These are phyloP conservation scores for Catocala fraxini DNA, from an alignment of 2,888 invertebrate genomes.

Conservation along the genomic window DNA sequence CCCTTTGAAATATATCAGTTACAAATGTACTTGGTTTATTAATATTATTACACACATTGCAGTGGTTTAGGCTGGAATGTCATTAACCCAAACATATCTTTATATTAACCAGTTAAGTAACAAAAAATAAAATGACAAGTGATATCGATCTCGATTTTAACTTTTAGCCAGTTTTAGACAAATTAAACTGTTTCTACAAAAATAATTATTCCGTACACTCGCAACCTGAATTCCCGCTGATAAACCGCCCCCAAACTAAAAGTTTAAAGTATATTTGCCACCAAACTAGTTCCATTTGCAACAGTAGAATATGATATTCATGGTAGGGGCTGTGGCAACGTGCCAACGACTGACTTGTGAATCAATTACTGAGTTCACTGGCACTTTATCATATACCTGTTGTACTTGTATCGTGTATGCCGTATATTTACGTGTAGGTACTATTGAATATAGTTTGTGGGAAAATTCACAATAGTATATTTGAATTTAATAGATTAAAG, in stretches of 20 bases:
- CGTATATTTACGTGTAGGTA: slow-evolving; percentile 1
- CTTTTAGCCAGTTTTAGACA: too few species aligned
- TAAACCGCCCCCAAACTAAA: neutral
- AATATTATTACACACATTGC: too few species aligned
- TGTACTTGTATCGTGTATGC: slow-evolving; percentile 31
- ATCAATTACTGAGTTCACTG: slow-evolving; percentile 67
- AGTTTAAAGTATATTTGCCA: neutral
- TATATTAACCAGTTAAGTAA: too few species aligned
- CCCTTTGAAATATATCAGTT: too few species aligned
- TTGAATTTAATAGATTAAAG: too few species aligned
- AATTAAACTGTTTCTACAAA: too few species aligned
- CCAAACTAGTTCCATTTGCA: neutral
- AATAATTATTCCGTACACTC: too few species aligned
- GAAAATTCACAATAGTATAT: neutral
- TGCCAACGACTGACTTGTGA: slow-evolving; percentile 54
- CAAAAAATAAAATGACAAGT: too few species aligned
- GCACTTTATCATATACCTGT: slow-evolving; percentile 68
- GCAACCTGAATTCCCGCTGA: neutral
- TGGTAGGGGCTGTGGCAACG: slow-evolving; percentile 53
- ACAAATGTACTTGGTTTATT: too few species aligned
- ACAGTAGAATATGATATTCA: slow-evolving; percentile 3
- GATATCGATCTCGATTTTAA: too few species aligned
- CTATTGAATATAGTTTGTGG: neutral
- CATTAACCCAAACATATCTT: too few species aligned
- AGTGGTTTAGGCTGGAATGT: too few species aligned